Conservation (phyloP, 2,113 vertebrate genomes). For the Bubo scandiacus region DNA sequence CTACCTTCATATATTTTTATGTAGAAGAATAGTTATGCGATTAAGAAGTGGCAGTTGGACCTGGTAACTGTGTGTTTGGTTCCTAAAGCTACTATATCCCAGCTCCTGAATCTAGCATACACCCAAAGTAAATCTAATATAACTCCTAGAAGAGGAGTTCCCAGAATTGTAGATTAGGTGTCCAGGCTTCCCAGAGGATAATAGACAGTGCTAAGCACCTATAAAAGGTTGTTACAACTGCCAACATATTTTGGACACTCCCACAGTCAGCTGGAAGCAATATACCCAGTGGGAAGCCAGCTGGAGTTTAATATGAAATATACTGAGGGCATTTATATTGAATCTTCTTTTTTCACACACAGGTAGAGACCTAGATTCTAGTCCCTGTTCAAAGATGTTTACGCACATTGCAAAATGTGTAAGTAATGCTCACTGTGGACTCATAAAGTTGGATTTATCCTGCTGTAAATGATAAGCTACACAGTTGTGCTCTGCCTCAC, state of each 20-base stretch:
- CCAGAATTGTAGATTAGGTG: neutral
- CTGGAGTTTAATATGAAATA: neutral
- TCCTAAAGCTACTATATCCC: neutral
- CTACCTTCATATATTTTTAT: neutral
- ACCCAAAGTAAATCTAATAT: neutral
- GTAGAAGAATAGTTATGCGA: neutral
- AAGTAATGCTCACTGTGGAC: neutral
- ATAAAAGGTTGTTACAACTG: neutral
- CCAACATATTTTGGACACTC: neutral
- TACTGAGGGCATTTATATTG: neutral
- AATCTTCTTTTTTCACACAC: neutral
- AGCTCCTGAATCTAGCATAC: neutral
- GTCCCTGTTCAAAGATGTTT: neutral
- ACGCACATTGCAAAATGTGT: neutral
- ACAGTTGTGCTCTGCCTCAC: neutral
- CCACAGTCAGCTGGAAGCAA: neutral
- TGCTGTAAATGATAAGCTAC: neutral
- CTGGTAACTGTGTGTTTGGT: neutral
- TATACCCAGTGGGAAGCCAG: neutral
- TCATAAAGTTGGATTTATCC: neutral
- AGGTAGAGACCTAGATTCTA: neutral
- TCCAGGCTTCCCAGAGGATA: neutral
- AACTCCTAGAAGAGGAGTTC: neutral
- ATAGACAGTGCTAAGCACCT: neutral
- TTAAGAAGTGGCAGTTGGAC: neutral